Evolutionary conservation across 1,140 invertebrate genomes (phyloP).

Genomic region (Lepidurus arcticus): DNA sequence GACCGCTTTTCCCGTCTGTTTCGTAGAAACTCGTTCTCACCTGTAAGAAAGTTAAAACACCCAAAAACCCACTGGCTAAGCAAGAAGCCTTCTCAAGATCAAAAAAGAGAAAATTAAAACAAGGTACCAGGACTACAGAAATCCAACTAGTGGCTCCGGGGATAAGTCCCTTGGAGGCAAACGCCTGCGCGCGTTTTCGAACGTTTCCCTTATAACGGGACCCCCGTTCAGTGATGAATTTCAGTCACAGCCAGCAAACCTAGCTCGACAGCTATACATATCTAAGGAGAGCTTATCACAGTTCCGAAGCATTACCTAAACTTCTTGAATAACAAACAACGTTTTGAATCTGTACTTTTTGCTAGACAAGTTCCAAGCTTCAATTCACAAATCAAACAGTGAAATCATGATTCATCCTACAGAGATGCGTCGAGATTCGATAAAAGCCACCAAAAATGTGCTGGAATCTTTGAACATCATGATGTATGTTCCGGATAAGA

Average conservation of each 20-base stretch:
- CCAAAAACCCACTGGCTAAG: neutral
- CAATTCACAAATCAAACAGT: neutral
- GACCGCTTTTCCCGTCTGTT: neutral
- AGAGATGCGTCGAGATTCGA: constrained; percentile 28
- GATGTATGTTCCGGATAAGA: constrained; percentile 10
- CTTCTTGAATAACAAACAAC: neutral
- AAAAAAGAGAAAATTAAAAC: neutral
- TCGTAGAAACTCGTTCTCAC: neutral
- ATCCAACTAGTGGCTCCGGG: too few species aligned
- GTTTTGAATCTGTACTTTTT: neutral
- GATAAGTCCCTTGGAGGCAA: too few species aligned
- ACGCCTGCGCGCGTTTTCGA: too few species aligned
- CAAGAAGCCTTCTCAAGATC: neutral
- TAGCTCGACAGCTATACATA: too few species aligned
- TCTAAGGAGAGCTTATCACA: too few species aligned
- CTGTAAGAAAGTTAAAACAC: neutral
- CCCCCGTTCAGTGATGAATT: too few species aligned
- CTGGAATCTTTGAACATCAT: constrained; percentile 25
- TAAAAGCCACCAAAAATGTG: constrained; percentile 28
- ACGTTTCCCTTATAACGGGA: too few species aligned
- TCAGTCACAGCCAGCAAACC: too few species aligned
- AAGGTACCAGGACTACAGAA: neutral
- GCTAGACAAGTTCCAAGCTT: neutral
- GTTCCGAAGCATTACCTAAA: too few species aligned
- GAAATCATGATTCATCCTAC: constrained; percentile 26